A percentile compares a stretch with the other conserved stretches of the same genome.
Conservation (phyloP, 1,140 invertebrate genomes). For the Dinoponera quadriceps region DNA sequence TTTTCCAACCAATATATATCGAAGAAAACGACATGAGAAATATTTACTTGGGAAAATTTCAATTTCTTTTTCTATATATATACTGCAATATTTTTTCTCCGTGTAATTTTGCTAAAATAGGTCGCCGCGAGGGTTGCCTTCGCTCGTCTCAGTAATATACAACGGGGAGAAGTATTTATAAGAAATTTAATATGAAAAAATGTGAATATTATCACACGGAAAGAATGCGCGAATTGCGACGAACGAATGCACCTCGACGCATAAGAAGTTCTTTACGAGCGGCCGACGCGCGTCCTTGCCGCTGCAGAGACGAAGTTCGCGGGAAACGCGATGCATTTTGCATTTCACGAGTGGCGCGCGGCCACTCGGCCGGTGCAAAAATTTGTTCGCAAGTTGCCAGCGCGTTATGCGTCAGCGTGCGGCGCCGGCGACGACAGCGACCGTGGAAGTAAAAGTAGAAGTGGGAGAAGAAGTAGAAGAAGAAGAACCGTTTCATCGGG, state of each 20-base stretch:
- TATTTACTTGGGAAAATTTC: too few species aligned
- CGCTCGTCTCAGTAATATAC: neutral
- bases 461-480: too few species aligned
- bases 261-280: neutral
- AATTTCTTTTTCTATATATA: too few species aligned
- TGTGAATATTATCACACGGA: neutral
- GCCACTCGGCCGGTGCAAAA: slow-evolving; percentile 10
- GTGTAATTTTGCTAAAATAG: too few species aligned
- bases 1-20: too few species aligned
- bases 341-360: neutral
- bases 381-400: slow-evolving; percentile 23
- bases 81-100: too few species aligned
- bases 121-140: neutral
- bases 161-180: neutral
- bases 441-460: neutral
- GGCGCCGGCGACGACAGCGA: neutral
- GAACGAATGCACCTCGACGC: neutral
- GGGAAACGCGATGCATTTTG: slow-evolving; percentile 7
- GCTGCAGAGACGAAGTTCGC: neutral
- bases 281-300: too few species aligned
- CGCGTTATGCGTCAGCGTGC: neutral
- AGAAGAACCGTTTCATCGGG: neutral
- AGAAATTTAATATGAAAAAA: neutral
- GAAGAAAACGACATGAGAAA: too few species aligned
- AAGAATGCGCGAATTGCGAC: neutral